phyloP scores from a whole-genome alignment of 2,888 invertebrate genomes.

The Caenorhabditis becei region DNA sequence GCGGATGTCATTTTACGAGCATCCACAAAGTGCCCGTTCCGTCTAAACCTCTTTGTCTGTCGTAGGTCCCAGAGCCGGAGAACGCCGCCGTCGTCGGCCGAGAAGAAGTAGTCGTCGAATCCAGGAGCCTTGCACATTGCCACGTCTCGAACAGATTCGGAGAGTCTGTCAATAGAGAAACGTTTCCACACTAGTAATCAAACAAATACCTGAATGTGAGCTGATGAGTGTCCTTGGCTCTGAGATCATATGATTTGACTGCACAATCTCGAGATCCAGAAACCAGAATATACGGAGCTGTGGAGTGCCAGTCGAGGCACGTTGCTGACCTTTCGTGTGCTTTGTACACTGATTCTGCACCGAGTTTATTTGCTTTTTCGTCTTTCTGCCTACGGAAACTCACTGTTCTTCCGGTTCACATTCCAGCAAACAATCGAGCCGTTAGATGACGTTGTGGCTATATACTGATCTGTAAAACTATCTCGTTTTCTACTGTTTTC shows the following conservation, averaged over 20 bases:
- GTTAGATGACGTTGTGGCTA: conserved; percentile 70
- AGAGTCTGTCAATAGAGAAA: conserved; percentile 44
- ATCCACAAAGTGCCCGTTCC: background rate
- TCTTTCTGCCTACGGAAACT: conserved; percentile 9
- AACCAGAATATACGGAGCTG: conserved; percentile 55
- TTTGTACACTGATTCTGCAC: conserved; percentile 61
- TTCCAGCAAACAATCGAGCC: conserved; percentile 72
- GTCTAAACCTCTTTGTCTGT: conserved; percentile 42
- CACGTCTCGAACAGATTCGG: conserved; percentile 67
- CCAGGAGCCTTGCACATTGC: conserved; percentile 55
- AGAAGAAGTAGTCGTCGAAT: conserved; percentile 61
- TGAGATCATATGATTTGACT: conserved; percentile 59
- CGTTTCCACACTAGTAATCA: too few species aligned
- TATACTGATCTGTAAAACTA: conserved; percentile 63
- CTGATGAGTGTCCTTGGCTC: conserved; percentile 41
- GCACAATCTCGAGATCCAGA: conserved; percentile 62
- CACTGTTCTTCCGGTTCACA: conserved; percentile 51
- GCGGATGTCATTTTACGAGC: background rate
- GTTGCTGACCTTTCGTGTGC: conserved; percentile 71
- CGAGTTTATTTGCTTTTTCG: too few species aligned
- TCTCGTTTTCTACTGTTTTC: background rate
- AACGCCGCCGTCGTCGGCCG: conserved; percentile 69
- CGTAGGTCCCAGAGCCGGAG: conserved; percentile 71
- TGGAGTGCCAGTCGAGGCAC: conserved; percentile 64
- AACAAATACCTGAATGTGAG: conserved; percentile 35